Evolutionary conservation across 1,140 invertebrate species (phyloP).

Genomic region (Drosophila repleta): DNA sequence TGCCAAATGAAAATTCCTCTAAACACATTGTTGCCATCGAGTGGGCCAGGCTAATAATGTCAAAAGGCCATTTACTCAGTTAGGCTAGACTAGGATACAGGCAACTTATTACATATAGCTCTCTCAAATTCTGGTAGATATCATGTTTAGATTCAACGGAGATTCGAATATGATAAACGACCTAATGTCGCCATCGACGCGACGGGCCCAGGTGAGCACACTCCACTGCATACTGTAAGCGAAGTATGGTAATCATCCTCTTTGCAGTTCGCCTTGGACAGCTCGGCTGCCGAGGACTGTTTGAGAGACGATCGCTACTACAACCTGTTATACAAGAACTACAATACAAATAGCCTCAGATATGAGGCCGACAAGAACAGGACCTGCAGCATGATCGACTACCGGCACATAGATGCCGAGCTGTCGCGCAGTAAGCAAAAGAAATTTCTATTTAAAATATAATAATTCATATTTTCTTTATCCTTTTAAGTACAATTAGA

Average conservation of each 20-base stretch:
- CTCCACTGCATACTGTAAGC: too few relatives aligned
- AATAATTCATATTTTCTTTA: background rate
- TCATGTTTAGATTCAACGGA: conserved; percentile 22
- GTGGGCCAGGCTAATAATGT: background rate
- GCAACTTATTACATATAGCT: background rate
- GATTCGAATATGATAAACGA: conserved; percentile 5
- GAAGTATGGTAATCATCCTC: too few relatives aligned
- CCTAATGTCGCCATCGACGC: background rate
- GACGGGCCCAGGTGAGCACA: background rate
- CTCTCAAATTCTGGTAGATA: conserved; percentile 30
- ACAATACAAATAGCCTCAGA: conserved; percentile 1
- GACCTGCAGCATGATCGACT: conserved; percentile 5
- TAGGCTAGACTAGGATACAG: background rate
- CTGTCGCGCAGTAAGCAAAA: conserved; percentile 21
- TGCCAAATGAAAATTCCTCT: background rate
- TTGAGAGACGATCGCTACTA: conserved; percentile 23
- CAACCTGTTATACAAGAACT: conserved; percentile 27
- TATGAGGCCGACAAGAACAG: conserved; percentile 26
- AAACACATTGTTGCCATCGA: background rate
- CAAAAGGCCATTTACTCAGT: background rate
- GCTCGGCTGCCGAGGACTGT: conserved; percentile 7
- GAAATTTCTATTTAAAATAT: background rate
- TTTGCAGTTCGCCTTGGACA: conserved; percentile 1
- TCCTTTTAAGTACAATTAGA: conserved; percentile 15
- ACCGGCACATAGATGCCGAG: conserved; percentile 12